phyloP scores from a whole-genome alignment of 1,140 invertebrate species.

The Microvelia longipes region DNA sequence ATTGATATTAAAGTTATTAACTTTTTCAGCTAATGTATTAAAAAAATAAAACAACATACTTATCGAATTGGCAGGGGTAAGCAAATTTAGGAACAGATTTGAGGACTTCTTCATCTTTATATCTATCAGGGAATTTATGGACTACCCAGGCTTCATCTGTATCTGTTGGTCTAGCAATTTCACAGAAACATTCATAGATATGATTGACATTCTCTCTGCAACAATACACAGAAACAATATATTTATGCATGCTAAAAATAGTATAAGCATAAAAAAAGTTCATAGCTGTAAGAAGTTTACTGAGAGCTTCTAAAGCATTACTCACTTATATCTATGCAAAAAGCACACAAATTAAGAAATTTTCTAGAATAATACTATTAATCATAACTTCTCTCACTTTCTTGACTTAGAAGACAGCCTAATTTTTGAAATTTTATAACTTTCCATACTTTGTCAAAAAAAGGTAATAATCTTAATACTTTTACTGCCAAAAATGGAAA shows the following conservation, averaged over 20 bases:
- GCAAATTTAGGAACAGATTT: slow-evolving; percentile 69
- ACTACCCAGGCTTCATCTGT: slow-evolving; percentile 49
- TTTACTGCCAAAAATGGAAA: no score
- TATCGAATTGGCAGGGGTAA: slow-evolving; percentile 65
- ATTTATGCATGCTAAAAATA: neutral
- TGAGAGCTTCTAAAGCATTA: neutral
- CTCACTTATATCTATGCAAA: neutral
- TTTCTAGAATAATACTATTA: neutral
- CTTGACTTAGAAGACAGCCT: no score
- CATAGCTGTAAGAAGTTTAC: neutral
- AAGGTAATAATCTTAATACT: no score
- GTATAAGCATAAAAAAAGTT: neutral
- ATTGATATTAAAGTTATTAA: no score
- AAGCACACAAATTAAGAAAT: neutral
- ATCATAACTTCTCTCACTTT: no score
- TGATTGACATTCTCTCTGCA: slow-evolving; percentile 61
- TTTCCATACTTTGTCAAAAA: no score
- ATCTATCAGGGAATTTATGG: slow-evolving; percentile 58
- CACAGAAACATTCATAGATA: slow-evolving; percentile 70
- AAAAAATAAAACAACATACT: slow-evolving; percentile 36
- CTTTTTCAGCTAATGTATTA: no score
- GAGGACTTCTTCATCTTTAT: slow-evolving; percentile 56
- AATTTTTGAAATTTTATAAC: no score
- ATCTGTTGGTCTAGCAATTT: slow-evolving; percentile 47
- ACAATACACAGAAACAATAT: slow-evolving; percentile 16